These are phyloP conservation scores for Nansenia antarctica DNA, from an alignment of 2,113 vertebrate species.

Conservation along the genomic window DNA sequence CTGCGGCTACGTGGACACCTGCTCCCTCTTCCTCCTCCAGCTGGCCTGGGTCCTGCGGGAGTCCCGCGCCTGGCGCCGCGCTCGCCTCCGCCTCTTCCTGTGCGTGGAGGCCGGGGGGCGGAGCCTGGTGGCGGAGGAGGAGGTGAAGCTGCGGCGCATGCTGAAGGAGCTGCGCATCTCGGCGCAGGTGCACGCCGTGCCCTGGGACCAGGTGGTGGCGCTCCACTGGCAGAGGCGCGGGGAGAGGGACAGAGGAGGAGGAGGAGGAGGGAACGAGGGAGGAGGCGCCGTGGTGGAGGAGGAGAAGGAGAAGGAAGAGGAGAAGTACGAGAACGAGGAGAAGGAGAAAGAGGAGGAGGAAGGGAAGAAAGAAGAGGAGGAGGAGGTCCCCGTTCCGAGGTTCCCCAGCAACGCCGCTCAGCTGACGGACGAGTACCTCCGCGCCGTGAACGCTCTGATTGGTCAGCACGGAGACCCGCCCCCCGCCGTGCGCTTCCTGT, in stretches of 20 bases:
- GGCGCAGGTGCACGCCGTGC: constrained; percentile 79
- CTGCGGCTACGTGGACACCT: constrained; percentile 80
- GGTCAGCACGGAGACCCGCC: constrained; percentile 36
- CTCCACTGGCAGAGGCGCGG: constrained; percentile 81
- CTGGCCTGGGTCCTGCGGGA: constrained; percentile 86
- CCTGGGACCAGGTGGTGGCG: constrained; percentile 80
- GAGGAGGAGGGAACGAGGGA: constrained; percentile 23
- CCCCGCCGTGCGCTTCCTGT: constrained; percentile 81
- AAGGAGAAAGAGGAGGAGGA: constrained; percentile 3
- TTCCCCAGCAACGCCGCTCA: constrained; percentile 60
- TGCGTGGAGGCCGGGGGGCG: constrained; percentile 77
- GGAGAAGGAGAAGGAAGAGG: background rate
- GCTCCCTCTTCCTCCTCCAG: constrained; percentile 87
- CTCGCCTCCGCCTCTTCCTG: constrained; percentile 82
- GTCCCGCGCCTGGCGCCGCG: constrained; percentile 79
- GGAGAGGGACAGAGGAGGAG: background rate
- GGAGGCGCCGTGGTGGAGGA: constrained; percentile 29
- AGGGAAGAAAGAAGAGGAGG: constrained; percentile 4
- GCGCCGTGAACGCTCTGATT: constrained; percentile 63
- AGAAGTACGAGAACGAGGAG: constrained; percentile 39
- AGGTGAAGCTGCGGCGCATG: constrained; percentile 80
- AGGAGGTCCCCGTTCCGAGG: constrained; percentile 11
- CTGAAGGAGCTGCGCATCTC: constrained; percentile 83
- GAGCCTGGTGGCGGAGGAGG: constrained; percentile 75
- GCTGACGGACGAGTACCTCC: constrained; percentile 72